phyloP scores from a whole-genome alignment of 92 coral and sea anemone species.

The Diadumene lineata region DNA sequence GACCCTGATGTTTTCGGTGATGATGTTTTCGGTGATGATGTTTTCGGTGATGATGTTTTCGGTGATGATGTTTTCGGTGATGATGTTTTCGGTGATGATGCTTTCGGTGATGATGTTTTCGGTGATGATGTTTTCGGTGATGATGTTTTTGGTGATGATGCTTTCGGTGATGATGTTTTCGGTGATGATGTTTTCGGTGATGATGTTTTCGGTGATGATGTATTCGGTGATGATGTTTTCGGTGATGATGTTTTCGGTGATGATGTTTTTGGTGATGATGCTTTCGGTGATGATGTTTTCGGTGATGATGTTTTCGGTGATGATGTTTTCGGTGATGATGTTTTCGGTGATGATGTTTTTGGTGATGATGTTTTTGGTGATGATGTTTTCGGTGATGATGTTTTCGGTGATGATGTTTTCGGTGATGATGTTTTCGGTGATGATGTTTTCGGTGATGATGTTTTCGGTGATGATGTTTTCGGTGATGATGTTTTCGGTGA shows the following conservation, averaged over 20 bases:
- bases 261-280: neutral
- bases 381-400: conserved; percentile 3
- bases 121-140: neutral
- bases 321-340: conserved; percentile 5
- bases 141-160: neutral
- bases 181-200: neutral
- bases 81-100: neutral
- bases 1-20: neutral
- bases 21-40: neutral
- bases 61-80: neutral
- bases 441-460: neutral
- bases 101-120: neutral
- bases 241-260: neutral
- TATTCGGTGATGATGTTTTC: neutral
- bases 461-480: neutral
- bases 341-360: neutral
- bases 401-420: neutral
- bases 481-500: neutral
- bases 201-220: neutral
- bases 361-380: neutral
- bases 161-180: neutral
- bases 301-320: neutral
- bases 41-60: neutral
- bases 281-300: neutral
- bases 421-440: neutral